Base-by-base conservation (phyloP, 2,888 invertebrate species). In the Scaptodrosophila latifasciaeformis region DNA sequence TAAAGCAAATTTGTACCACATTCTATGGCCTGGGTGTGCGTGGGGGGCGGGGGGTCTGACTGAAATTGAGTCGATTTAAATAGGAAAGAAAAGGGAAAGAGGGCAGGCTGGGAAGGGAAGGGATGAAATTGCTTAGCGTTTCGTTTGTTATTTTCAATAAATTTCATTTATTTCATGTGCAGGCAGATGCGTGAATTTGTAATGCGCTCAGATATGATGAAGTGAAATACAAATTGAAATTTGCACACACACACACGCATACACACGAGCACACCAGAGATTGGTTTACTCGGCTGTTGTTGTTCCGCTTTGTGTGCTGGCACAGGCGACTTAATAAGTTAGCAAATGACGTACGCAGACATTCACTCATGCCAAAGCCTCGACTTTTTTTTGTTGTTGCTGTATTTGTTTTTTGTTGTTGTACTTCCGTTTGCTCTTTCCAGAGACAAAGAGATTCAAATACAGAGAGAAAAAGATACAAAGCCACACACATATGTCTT, bases 141-240 rank as follows among this genome's bases (percentile, higher is more conserved):
- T 58, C 58, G 54, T 58, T 59, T 62, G 17, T 39, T 40, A 24
- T 46, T 66, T 59, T 70, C 59, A 74, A 75, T 77, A 74, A 71
- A 75, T 74, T 74, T 70, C 70, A 75, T 24, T 24, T 24, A 24
- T 24, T 3, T 7, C 47, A 12, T 15, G 24, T 13, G 27, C 18
- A 49, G 21, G 18, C 3, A 30, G 44, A 9, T 30, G 31, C 59
- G 67, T 59, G 67, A 71, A 71, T 74, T 70, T 64, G 75, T 71
- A 71, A 74, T 68, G 66, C 50, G 56, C 65, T 71, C 59, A 62
- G 53, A 57, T 61, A 65, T 64, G 63, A 56, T 74, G 62, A 74
- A 67, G 70, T 76, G 74, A 75, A 76, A 76, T 71, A 74, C 70
- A 75, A 75, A 76, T 75, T 76, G 75, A 75, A 75, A 76, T 76